Evolutionary conservation across 1,140 invertebrate species (phyloP), one percentile per base, ranked within the genome.

Genomic region (Rhyzopertha dominica): DNA sequence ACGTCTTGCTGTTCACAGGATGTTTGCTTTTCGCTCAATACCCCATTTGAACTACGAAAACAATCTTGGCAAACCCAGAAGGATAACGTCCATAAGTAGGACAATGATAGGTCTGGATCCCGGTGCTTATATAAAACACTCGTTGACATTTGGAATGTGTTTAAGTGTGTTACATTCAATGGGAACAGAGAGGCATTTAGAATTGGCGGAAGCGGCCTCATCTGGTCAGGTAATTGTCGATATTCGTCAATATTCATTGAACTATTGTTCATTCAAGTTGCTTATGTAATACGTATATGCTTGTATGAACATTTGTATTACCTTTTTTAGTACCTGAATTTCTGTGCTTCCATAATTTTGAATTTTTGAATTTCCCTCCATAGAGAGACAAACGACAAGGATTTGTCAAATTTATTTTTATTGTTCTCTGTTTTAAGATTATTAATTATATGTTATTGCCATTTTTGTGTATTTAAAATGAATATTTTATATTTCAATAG

Each of bases 121-220:
- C 13, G 24, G 41, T 22, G 13, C 57, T 7, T 13, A 18, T 13
- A 36, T 59, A 1, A 59, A 57, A 51, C 23, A 51, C 44, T 34
- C 45, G 28, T 38, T 52, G 24, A 19, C 47, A 24, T 24, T 14
- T 25, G 24, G 26, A 5, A 68, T 88, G 47, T 82, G 84, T 53
- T 77, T 78, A n/a, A 78, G 74, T 54, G 74, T 78, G 0, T 54
- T 90, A 10, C 61, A 81, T 1, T 74, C 79, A 9, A 70, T 89
- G 50, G 90, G 90, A 18, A 85, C 84, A 0, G 76, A 85, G 29
- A 71, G 80, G 34, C 90, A 95, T 67, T 70, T 84, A 24, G 71
- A 81, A 46, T 75, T 82, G 14, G 75, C 82, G n/a, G 74, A 77
- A 56, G 71, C n/a, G n/a, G n/a, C n/a, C n/a, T n/a, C n/a, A n/a